Base-by-base conservation (phyloP, 2,888 invertebrate species). In the Pseudococcus viburni region DNA sequence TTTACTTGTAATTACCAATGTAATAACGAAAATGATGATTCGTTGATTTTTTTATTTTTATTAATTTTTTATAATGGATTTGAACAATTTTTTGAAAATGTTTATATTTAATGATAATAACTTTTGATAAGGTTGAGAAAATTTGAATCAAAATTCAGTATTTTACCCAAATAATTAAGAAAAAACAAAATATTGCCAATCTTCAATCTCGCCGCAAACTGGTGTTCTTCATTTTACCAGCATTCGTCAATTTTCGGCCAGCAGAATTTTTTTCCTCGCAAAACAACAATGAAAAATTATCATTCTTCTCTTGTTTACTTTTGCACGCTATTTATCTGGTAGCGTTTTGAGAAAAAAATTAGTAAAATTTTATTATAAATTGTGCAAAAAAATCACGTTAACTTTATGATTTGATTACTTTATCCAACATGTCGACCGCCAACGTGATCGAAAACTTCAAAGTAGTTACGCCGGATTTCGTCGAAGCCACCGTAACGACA, bases 391-490 rank as follows among this genome's bases (percentile, higher is more conserved):
- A 46, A 9, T 9, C 19, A 19, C 77, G 39, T 42, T 26, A 83
- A 46, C 19, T 83, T 83, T 83, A 83, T 83, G 46, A 83, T 42
- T 83, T 46, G 33, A 17, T 73, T 73, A 73, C 19, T 83, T 83
- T 19, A 46, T 46, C 1, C 80, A 5, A 83, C 17, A 83, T 83
- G 80, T 83, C 80, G n/a, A 17, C 80, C 4, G 80, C 17, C n/a
- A 83, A 83, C 15, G 80, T 83, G 33, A 83, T 46, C 33, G 83
- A 88, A 55, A 26, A 55, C 39, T 55, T 11, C 33, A 15, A 80
- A 80, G 83, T 88, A 5, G n/a, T 88, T 6, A 80, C 88, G 9
- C 80, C 88, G 17, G 83, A 88, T 88, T 88, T 83, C 83, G 83
- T 88, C n/a, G 80, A 88, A 83, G 80, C 59, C 4, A 80, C 26